Percentiles rank a stretch among this genome's conserved stretches.
Conservation (phyloP, 2,113 vertebrate species). For the Psammodynastes pulverulentus region DNA sequence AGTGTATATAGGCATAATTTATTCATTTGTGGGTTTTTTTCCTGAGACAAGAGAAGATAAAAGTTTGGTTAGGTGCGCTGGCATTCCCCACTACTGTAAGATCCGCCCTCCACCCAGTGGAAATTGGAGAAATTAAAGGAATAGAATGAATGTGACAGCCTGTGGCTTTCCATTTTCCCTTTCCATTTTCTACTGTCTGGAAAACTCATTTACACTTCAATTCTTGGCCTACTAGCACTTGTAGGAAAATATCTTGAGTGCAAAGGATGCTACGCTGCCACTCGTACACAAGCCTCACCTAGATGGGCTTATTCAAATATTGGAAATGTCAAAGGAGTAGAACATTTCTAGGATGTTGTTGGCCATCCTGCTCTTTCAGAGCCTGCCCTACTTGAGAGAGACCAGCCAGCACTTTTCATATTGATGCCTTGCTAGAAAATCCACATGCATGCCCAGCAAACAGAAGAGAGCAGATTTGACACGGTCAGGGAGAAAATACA, state of each 20-base stretch:
- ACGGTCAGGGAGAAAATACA: background rate
- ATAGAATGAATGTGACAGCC: background rate
- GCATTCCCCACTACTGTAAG: background rate
- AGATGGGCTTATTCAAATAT: background rate
- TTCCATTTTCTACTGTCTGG: background rate
- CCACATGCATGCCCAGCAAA: background rate
- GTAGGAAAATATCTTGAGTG: background rate
- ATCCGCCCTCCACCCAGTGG: background rate
- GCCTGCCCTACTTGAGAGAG: background rate
- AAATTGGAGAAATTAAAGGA: background rate
- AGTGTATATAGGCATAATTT: background rate
- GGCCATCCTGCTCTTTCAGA: background rate
- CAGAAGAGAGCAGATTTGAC: background rate
- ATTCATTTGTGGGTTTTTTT: background rate
- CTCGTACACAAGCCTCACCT: background rate
- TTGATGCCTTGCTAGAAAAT: background rate
- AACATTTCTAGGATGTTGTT: background rate
- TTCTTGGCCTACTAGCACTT: background rate
- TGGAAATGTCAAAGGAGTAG: background rate
- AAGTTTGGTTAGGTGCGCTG: background rate
- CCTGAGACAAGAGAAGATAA: background rate
- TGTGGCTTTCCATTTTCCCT: background rate
- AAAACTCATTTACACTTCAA: constrained; percentile 2
- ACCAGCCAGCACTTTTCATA: background rate
- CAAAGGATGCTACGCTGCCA: background rate